Evolutionary conservation across 1,140 invertebrate genomes (phyloP), one percentile per base, ranked within the genome.

Genomic region (Harpegnathos saltator): DNA sequence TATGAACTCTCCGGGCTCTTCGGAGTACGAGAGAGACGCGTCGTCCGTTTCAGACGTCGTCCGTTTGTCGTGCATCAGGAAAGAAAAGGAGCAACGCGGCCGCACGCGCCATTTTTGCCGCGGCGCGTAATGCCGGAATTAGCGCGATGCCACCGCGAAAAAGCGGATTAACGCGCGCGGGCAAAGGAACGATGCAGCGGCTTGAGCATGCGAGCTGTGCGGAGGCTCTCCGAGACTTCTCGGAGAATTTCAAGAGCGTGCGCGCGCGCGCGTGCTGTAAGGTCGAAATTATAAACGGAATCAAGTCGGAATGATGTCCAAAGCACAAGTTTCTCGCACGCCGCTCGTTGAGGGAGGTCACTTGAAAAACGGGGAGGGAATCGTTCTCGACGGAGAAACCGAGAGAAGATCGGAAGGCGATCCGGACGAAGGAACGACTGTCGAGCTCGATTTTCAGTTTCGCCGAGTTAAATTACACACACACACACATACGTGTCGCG

Each of bases 111-210:
- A 80, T 80, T 80, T 80, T 80, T 80, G 52, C 52, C 33, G 63
- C 65, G 17, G 65, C 52, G 65, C 52, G 38, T 80, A 71, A 71
- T 71, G 52, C 75, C 65, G 75, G 58, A 80, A 80, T 80, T 80
- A 80, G 65, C 65, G 75, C 63, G 65, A 59, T 71, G 75, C 33
- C 75, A 58, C 17, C 33, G 65, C 63, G 52, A 78, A 48, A 69
- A 71, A 71, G 38, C 22, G 52, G 33, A 58, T 69, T 58, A 48
- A 69, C 22, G 52, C 63, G 52, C 63, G 12, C 33, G 33, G 26
- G 29, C 19, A 59, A 26, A 71, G 22, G n/a, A 48, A 15, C n/a
- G 22, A 78, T 12, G 29, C 33, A 33, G 29, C 5, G 9, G 12
- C 17, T 61, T 15, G 2, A 44, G 22, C 15, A 24, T 52, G 4